phyloP scores from a whole-genome alignment of 2,797 vertebrate genomes.

The Decapterus maruadsi region DNA sequence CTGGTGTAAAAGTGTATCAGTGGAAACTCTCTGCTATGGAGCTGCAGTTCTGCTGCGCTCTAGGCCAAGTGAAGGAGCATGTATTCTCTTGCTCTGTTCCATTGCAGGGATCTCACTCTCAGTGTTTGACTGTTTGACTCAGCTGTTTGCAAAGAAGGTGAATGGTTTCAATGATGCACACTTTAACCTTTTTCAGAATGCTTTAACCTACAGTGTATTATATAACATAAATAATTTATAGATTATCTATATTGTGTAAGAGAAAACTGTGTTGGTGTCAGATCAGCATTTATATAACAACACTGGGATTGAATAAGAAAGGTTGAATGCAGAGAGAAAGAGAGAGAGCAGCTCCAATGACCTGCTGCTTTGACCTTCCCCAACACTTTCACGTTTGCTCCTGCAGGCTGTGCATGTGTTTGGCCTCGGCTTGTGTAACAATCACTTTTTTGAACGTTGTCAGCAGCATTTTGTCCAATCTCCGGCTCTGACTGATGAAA shows the following conservation, averaged over 20 bases:
- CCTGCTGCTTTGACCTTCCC: not conserved
- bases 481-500: constrained; percentile 5
- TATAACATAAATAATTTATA: not conserved
- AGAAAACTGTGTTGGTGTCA: not conserved
- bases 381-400: constrained; percentile 33
- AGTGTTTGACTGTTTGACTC: too few species aligned
- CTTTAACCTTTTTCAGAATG: not conserved
- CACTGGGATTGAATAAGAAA: not conserved
- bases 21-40: too few species aligned
- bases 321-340: not conserved
- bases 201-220: not conserved
- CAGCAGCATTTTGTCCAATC: constrained; percentile 51
- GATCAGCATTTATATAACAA: not conserved
- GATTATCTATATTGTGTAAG: not conserved
- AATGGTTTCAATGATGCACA: not conserved
- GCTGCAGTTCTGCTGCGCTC: too few species aligned
- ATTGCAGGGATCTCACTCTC: not conserved
- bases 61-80: too few species aligned
- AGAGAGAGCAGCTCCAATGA: constrained; percentile 17
- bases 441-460: constrained; percentile 16
- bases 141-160: not conserved
- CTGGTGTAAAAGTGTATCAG: not conserved
- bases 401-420: constrained; percentile 23
- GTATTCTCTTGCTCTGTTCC: too few species aligned
- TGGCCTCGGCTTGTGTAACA: constrained; percentile 52